Base-by-base conservation (phyloP, 2,797 vertebrate species). In the Tokudaia tokunoshimensis region DNA sequence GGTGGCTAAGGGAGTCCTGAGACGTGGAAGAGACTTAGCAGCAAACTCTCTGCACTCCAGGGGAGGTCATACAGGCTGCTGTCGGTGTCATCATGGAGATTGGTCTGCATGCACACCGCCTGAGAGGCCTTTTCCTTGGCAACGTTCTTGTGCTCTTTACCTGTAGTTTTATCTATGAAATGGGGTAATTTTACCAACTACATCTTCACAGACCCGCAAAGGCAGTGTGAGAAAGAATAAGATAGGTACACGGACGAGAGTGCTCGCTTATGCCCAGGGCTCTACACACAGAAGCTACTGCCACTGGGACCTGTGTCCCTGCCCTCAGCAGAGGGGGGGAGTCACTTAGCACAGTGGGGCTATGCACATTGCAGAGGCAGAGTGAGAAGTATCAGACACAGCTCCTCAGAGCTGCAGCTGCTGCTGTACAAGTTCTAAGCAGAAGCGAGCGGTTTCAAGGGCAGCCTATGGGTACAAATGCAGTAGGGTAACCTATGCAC, bases 391-490 rank as follows among this genome's bases (percentile, higher is more conserved):
- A 10, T 10, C 2, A 76, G 81, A 22, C 3, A 1, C 1, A 50
- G 63, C 4, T 70, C 7, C 82, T 47, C 1, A 29, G 29, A 70
- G 59, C 47, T 0, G 61, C 67, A 31, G 65, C 24, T 10, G 74
- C 67, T 65, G 65, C 65, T 17, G 31, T 31, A 41, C 6, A 3
- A 57, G 67, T 20, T 55, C 63, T n/a, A 3, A 3, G 89, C 80
- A 95, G 93, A 95, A 93, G 72, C 20, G 47, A 74, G 91, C 0
- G 26, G 41, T 93, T 93, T 94, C 57, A 10, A 59, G 1, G 76
- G 78, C 80, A 89, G 65, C 34, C 13, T 75, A 5, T 76, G 87
- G 94, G 72, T 24, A 19, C 67, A 50, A 57, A 24, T 55, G 37
- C 57, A 80, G n/a, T 31, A 44, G 12, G 29, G 31, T 24, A 59